Evolutionary conservation across 2,797 vertebrate genomes (phyloP).

Genomic region (Scomberomorus guttatus): DNA sequence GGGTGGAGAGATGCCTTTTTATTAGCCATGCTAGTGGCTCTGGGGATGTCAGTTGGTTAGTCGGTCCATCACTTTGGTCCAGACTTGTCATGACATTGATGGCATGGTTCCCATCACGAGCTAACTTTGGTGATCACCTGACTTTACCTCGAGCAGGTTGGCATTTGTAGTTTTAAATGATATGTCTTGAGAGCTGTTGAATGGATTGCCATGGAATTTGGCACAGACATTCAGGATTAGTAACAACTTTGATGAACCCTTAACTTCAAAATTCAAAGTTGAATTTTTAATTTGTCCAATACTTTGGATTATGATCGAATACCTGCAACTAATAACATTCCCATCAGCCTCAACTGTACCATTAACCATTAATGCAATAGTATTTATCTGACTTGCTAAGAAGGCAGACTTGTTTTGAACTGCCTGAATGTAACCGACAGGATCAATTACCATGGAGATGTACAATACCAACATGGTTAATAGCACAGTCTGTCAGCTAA

Average conservation of each 20-base stretch:
- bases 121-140: neutral
- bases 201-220: too few relatives aligned
- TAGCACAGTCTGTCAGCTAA: neutral
- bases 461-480: neutral
- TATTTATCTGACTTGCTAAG: neutral
- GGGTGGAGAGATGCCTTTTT: neutral
- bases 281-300: too few relatives aligned
- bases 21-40: too few relatives aligned
- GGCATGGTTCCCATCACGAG: too few relatives aligned
- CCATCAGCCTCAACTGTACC: too few relatives aligned
- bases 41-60: too few relatives aligned
- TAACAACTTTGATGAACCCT: neutral
- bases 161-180: neutral
- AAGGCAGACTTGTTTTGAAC: neutral
- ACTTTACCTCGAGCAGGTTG: neutral
- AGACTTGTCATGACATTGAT: too few relatives aligned
- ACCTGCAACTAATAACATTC: too few relatives aligned
- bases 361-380: neutral
- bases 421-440: neutral
- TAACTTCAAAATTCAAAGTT: neutral
- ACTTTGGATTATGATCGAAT: too few relatives aligned
- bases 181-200: neutral
- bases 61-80: too few relatives aligned
- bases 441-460: neutral
- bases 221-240: neutral